Base-by-base conservation (phyloP, 2,888 invertebrate species). In the Drosophila fulvimacula region DNA sequence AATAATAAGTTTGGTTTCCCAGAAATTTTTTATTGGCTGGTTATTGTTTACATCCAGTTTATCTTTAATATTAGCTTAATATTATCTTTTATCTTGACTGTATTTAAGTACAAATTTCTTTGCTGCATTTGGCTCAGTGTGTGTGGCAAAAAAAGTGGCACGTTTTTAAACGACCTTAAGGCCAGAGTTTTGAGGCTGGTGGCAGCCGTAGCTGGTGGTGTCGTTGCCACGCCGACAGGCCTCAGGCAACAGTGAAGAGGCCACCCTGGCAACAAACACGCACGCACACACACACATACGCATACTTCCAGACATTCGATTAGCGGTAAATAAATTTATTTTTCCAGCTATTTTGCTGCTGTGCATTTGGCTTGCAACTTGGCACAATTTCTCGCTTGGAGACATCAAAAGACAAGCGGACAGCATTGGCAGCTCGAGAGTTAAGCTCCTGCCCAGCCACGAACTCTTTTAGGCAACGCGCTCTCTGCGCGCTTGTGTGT, bases 301-400 rank as follows among this genome's bases (percentile, higher is more conserved):
- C 27, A 41, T n/a, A 44, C 39, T 17, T 30, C 15, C 76, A 59
- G 21, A 49, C 56, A 68, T 65, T 59, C 69, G 79, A 65, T 83
- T 81, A 83, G 66, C 70, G 41, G 44, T 49, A 57, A 73, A 69
- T 73, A 73, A 83, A 44, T 73, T 53, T 71, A 55, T 69, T 81
- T 80, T 83, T 70, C 63, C 69, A 55, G 68, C 68, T 73, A 71
- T 44, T 53, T 48, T 48, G 30, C 13, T 42, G 51, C 19, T 62
- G 58, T 60, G 36, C 41, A 56, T 58, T 72, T 56, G 27, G 59
- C 68, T 61, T 48, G 17, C 32, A 60, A 56, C 61, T 60, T 76
- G 88, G 72, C 79, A 73, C 46, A 82, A 79, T 88, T 82, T 66
- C 57, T 60, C 72, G 72, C 72, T 79, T 67, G 76, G 80, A 59